A percentile compares a stretch with the other conserved stretches of the same genome.
Conservation (phyloP, 2,113 vertebrate species). For the Phycodurus eques region DNA sequence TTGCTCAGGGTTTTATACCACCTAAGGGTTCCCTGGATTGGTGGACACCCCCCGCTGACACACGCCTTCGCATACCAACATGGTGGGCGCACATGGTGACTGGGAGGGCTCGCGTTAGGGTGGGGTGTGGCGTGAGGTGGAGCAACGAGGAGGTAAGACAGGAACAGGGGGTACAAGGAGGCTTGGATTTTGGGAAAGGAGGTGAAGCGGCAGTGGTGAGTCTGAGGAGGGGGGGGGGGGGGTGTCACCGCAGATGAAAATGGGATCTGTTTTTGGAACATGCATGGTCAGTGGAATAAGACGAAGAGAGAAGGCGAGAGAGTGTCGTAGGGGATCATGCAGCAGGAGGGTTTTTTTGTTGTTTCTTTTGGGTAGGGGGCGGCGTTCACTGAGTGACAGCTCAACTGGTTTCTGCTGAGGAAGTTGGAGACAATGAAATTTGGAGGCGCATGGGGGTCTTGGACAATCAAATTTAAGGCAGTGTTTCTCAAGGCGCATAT, state of each 20-base stretch:
- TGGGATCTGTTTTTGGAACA: constrained; percentile 78
- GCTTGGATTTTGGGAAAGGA: constrained; percentile 50
- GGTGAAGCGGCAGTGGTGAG: constrained; percentile 35
- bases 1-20: constrained; percentile 66
- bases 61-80: constrained; percentile 64
- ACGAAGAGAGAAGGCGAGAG: constrained; percentile 76
- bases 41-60: constrained; percentile 35
- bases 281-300: constrained; percentile 80
- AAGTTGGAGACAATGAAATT: constrained; percentile 26
- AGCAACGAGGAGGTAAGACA: constrained; percentile 59
- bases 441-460: not conserved
- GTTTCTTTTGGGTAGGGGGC: not conserved
- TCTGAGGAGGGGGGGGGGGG: not conserved
- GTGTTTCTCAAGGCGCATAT: not conserved
- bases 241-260: constrained; percentile 59
- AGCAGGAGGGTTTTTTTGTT: constrained; percentile 27
- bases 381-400: constrained; percentile 61
- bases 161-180: constrained; percentile 44
- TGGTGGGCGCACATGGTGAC: constrained; percentile 45
- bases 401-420: constrained; percentile 73
- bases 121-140: constrained; percentile 22
- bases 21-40: constrained; percentile 50
- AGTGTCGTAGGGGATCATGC: constrained; percentile 60
- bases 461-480: not conserved
- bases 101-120: not conserved